These are phyloP conservation scores for Metallyticus violacea DNA, from an alignment of 2,888 invertebrate species.

Conservation along the genomic window DNA sequence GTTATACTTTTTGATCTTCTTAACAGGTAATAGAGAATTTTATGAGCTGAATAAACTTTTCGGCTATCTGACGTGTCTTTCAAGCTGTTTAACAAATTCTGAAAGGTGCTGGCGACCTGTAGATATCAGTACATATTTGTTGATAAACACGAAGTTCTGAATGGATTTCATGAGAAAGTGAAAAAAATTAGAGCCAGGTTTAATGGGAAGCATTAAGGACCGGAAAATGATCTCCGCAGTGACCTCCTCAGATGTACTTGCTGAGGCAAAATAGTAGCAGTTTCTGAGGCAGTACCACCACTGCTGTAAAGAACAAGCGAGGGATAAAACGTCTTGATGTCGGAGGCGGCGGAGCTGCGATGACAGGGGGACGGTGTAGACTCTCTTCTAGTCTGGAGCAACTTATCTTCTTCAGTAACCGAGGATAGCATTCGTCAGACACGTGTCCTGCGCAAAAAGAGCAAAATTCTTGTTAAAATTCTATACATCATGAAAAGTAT, in stretches of 20 bases:
- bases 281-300: background rate
- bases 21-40: no score
- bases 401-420: background rate
- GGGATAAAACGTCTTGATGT: background rate
- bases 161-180: no score
- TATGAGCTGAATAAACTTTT: no score
- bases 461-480: background rate
- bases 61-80: no score
- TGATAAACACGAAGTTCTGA: no score
- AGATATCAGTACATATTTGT: no score
- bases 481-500: no score
- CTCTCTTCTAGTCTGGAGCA: background rate
- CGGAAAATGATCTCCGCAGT: background rate
- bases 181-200: no score
- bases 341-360: background rate
- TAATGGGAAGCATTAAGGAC: background rate
- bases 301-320: background rate
- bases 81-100: no score
- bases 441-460: conserved; percentile 10
- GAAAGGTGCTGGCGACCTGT: no score
- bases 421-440: conserved; percentile 26
- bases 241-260: background rate
- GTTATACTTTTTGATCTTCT: no score
- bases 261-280: background rate
- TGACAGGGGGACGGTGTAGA: background rate